These are phyloP conservation scores for Plusia festucae DNA, from an alignment of 2,888 invertebrate species.

Conservation along the genomic window DNA sequence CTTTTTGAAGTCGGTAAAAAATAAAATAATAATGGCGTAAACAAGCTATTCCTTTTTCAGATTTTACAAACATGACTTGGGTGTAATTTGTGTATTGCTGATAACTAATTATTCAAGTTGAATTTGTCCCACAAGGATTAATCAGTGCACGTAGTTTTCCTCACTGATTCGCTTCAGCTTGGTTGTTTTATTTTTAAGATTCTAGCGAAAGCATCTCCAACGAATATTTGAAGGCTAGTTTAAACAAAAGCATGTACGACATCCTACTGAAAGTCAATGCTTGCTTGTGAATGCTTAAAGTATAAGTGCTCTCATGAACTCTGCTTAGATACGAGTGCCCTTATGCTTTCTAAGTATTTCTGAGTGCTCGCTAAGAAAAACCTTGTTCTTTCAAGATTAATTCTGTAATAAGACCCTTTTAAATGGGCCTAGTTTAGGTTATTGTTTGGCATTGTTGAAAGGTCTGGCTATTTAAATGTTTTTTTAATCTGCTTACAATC, in stretches of 20 bases:
- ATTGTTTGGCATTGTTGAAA: conserved; percentile 12
- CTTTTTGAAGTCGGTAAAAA: no score
- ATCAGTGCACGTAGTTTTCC: no score
- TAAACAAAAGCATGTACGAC: conserved; percentile 25
- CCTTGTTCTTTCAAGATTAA: conserved; percentile 33
- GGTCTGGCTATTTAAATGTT: background rate
- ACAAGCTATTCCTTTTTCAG: no score
- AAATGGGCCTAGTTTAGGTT: conserved; percentile 27
- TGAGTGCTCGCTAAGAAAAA: conserved; percentile 41
- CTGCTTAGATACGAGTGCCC: conserved; percentile 41
- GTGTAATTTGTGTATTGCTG: no score
- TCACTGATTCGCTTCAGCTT: no score
- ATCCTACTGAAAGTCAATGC: conserved; percentile 43
- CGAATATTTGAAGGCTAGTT: conserved; percentile 27
- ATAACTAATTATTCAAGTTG: no score
- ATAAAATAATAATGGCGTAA: no score
- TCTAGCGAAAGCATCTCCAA: conserved; percentile 5
- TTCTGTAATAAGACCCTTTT: conserved; percentile 29
- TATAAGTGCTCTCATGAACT: conserved; percentile 47
- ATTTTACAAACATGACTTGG: no score
- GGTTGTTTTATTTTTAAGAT: background rate
- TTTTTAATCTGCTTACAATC: background rate
- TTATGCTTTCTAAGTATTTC: conserved; percentile 46
- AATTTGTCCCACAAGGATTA: no score
- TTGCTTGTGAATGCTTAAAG: conserved; percentile 33